These are phyloP conservation scores for Pachyuromys duprasi DNA, from an alignment of 2,797 vertebrate genomes.

Conservation along the genomic window DNA sequence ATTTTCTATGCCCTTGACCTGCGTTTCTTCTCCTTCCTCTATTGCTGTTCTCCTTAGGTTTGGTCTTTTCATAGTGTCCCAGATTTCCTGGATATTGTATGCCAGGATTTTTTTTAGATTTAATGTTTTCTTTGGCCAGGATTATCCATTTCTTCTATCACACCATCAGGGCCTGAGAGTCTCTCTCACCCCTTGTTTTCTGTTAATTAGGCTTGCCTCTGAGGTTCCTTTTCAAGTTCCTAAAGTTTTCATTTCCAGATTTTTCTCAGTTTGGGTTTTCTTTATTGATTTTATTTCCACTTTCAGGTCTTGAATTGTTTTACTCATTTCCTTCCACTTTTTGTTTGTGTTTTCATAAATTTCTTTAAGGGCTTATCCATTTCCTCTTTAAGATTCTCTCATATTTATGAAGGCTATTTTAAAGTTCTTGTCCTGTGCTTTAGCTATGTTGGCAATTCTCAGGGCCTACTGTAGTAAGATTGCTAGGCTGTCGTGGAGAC, in stretches of 20 bases:
- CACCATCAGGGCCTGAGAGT: background rate
- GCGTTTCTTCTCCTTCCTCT: background rate
- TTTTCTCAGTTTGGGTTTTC: background rate
- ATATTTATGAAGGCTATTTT: background rate
- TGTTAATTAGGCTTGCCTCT: background rate
- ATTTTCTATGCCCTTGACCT: background rate
- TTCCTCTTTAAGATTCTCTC: background rate
- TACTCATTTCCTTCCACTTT: background rate
- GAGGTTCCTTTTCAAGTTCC: background rate
- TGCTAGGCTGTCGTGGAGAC: background rate
- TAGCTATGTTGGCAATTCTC: background rate
- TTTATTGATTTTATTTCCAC: background rate
- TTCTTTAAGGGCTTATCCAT: background rate
- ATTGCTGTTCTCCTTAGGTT: background rate
- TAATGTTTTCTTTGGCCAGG: background rate
- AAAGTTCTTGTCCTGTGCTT: background rate
- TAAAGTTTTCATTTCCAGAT: background rate
- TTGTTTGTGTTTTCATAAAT: background rate
- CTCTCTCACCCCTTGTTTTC: background rate
- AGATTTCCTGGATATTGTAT: background rate
- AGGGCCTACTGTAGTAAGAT: background rate
- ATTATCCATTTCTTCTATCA: background rate
- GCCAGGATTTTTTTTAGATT: background rate
- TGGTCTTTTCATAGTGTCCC: background rate
- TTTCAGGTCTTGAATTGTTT: background rate